Evolutionary conservation across 2,888 invertebrate species (phyloP), one percentile per base, ranked within the genome.

Genomic region (Melanostoma mellinum): DNA sequence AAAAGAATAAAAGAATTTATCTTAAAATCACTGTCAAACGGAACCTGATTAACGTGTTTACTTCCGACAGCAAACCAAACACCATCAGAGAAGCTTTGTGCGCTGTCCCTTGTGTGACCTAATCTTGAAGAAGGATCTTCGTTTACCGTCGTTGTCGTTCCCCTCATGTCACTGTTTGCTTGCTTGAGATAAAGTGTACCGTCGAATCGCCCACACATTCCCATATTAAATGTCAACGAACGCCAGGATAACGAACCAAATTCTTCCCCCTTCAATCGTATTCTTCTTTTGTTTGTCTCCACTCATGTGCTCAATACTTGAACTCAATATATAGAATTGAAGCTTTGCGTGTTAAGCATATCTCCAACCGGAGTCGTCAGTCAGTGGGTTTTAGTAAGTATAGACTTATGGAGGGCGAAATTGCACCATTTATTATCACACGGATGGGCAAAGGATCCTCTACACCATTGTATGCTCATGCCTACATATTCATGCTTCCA

Each of bases 301-400:
- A 52, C 35, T 55, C 68, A 53, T 56, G 50, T 69, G 69, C 55
- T 68, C 50, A 42, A 63, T 58, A 50, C 44, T 69, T 53, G 69
- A 63, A 53, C 80, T 75, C 56, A 80, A 72, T 46, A 72, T 46
- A 71, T 53, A 76, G 76, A 40, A 81, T 53, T 38, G 63, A 69
- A 71, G 76, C 80, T 60, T 76, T 81, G 81, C 76, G 76, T 76
- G 81, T 72, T 58, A 69, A 8, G 2, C 35, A 61, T 40, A 42
- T 42, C 44, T 30, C 35, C 46, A 38, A 32, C 40, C 48, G 30
- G 35, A 53, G 68, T 67, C 36, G 20, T 63, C 40, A 67, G 58
- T 48, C 46, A 48, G 46, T 38, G 5, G 42, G 32, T 33, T 6
- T 30, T 33, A 56, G 33, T 20, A 10, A 2, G 36, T 50, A 36